These are phyloP conservation scores for Scaptomyza pallida DNA, from an alignment of 1,140 invertebrate genomes.

Conservation along the genomic window DNA sequence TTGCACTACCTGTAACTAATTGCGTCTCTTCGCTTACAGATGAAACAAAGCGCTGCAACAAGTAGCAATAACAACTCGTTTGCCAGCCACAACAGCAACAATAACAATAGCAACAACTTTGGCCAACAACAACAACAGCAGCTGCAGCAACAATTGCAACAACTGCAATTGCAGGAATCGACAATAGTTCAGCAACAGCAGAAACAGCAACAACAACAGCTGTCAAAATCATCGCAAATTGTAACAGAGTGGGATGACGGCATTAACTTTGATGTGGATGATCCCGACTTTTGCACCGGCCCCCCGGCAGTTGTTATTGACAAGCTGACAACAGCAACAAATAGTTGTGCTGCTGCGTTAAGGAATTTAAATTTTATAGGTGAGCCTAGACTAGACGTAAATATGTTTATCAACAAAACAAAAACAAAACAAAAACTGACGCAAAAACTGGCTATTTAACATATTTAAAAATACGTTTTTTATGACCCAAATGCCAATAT, in stretches of 20 bases:
- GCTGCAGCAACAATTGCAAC: conserved; percentile 35
- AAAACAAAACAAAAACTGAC: no score
- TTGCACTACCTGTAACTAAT: conserved; percentile 30
- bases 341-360: conserved; percentile 38
- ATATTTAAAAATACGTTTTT: no score
- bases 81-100: conserved; percentile 30
- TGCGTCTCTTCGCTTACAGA: conserved; percentile 49
- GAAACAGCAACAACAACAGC: conserved; percentile 26
- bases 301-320: conserved; percentile 51
- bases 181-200: conserved; percentile 30
- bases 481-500: no score
- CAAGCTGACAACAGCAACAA: conserved; percentile 41
- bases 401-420: conserved; percentile 9
- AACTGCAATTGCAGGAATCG: conserved; percentile 34
- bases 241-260: conserved; percentile 82
- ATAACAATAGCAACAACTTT: conserved; percentile 19
- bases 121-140: conserved; percentile 43
- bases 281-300: conserved; percentile 79
- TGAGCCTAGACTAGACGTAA: conserved; percentile 44
- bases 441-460: no score
- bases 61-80: conserved; percentile 58
- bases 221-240: conserved; percentile 54
- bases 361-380: conserved; percentile 69
- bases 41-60: conserved; percentile 64
- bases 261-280: conserved; percentile 81